phyloP scores from a whole-genome alignment of 2,888 invertebrate species.

The Herminia tarsipennalis region DNA sequence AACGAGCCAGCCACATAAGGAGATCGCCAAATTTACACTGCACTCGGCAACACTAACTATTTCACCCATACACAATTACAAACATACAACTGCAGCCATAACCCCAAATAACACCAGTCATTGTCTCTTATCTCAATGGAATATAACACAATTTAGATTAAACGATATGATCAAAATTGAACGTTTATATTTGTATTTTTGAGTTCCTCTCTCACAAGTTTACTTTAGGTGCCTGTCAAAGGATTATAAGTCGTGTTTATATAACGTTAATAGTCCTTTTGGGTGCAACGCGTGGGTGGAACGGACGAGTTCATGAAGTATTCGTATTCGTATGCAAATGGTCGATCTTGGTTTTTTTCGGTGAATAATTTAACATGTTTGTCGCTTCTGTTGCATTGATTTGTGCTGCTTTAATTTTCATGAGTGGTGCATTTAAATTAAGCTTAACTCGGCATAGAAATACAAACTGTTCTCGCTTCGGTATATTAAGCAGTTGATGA shows the following conservation, averaged over 20 bases:
- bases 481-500: too few relatives aligned
- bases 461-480: too few relatives aligned
- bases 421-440: not conserved
- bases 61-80: constrained; percentile 64
- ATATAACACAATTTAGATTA: constrained; percentile 35
- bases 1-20: constrained; percentile 73
- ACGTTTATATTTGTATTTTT: constrained; percentile 50
- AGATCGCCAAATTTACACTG: constrained; percentile 80
- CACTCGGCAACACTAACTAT: constrained; percentile 80
- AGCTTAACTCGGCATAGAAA: too few relatives aligned
- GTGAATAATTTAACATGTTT: constrained; percentile 50
- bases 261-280: constrained; percentile 53
- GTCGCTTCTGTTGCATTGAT: constrained; percentile 44
- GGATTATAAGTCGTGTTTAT: constrained; percentile 68
- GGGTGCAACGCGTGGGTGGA: constrained; percentile 54
- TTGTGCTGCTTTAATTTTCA: constrained; percentile 21
- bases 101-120: constrained; percentile 21
- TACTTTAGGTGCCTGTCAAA: constrained; percentile 49
- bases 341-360: constrained; percentile 46
- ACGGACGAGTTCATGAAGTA: constrained; percentile 68
- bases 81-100: constrained; percentile 22
- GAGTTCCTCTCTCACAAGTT: constrained; percentile 59
- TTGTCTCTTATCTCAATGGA: constrained; percentile 21
- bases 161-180: constrained; percentile 14
- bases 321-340: constrained; percentile 69